Evolutionary conservation across 2,113 vertebrate genomes (phyloP).

Genomic region (Varanus salvator): DNA sequence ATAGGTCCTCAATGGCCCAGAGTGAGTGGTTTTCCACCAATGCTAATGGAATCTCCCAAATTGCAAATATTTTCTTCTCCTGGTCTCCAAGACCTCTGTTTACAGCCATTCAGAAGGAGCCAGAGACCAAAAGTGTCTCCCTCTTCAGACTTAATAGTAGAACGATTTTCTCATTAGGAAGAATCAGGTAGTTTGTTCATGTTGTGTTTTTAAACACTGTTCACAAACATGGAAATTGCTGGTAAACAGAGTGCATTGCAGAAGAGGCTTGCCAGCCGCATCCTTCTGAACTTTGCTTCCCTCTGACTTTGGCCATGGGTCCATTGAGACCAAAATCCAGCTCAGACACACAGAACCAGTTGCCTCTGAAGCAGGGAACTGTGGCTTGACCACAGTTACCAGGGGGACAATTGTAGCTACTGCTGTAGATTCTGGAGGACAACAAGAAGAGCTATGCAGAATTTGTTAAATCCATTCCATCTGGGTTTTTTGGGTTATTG

Average conservation of each 20-base stretch:
- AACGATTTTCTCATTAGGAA: constrained; percentile 61
- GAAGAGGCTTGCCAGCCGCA: not conserved
- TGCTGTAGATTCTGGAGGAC: too few relatives aligned
- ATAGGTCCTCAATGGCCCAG: constrained; percentile 81
- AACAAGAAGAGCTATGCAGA: too few relatives aligned
- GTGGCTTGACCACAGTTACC: too few relatives aligned
- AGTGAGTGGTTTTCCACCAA: constrained; percentile 73
- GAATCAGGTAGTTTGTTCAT: constrained; percentile 25
- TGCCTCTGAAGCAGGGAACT: not conserved
- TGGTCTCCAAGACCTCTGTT: constrained; percentile 56
- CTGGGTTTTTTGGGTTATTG: too few relatives aligned
- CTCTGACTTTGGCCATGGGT: not conserved
- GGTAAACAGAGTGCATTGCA: not conserved
- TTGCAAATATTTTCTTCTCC: constrained; percentile 26
- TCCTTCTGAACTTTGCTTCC: not conserved
- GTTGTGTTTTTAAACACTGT: constrained; percentile 19
- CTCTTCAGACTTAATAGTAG: constrained; percentile 37
- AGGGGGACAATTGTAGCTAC: not conserved
- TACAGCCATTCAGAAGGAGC: constrained; percentile 47
- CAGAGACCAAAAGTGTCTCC: constrained; percentile 48
- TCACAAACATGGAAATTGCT: not conserved
- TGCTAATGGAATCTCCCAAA: constrained; percentile 69
- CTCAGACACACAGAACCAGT: not conserved
- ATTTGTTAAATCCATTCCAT: too few relatives aligned
- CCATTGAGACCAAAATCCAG: too few relatives aligned